Evolutionary conservation across 1,140 invertebrate genomes (phyloP).

Genomic region (Drosophila kepulauana): DNA sequence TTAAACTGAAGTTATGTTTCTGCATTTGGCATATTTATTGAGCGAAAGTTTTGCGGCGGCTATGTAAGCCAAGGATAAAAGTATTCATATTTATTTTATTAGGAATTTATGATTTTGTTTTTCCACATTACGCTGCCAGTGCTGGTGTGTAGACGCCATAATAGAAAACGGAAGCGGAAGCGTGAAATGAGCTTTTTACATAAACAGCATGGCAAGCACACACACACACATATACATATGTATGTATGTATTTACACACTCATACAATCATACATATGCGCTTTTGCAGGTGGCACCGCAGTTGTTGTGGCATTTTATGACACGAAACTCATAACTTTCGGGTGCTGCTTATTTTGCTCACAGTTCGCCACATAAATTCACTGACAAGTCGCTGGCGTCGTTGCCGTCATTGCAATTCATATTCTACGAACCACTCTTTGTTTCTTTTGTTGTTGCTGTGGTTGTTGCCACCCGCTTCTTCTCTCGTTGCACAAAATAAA

Average conservation of each 20-base stretch:
- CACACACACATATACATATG: slow-evolving; percentile 37
- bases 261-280: slow-evolving; percentile 23
- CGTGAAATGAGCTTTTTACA: slow-evolving; percentile 82
- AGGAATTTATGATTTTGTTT: slow-evolving; percentile 83
- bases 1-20: slow-evolving; percentile 71
- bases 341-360: slow-evolving; percentile 77
- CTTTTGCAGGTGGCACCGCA: slow-evolving; percentile 65
- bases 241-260: background rate
- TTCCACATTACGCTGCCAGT: slow-evolving; percentile 49
- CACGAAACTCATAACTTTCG: slow-evolving; percentile 77
- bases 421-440: slow-evolving; percentile 11
- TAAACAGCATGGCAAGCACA: slow-evolving; percentile 62
- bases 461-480: background rate
- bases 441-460: background rate
- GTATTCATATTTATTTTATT: slow-evolving; percentile 81
- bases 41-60: slow-evolving; percentile 47
- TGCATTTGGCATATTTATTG: slow-evolving; percentile 56
- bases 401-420: slow-evolving; percentile 50
- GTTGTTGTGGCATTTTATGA: slow-evolving; percentile 73
- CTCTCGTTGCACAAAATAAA: slow-evolving; percentile 56
- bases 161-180: slow-evolving; percentile 80
- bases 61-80: slow-evolving; percentile 60
- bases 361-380: slow-evolving; percentile 76
- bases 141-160: slow-evolving; percentile 39
- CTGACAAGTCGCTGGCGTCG: slow-evolving; percentile 58